Conservation (phyloP, 2,888 invertebrate species). For the Agrochola lota region DNA sequence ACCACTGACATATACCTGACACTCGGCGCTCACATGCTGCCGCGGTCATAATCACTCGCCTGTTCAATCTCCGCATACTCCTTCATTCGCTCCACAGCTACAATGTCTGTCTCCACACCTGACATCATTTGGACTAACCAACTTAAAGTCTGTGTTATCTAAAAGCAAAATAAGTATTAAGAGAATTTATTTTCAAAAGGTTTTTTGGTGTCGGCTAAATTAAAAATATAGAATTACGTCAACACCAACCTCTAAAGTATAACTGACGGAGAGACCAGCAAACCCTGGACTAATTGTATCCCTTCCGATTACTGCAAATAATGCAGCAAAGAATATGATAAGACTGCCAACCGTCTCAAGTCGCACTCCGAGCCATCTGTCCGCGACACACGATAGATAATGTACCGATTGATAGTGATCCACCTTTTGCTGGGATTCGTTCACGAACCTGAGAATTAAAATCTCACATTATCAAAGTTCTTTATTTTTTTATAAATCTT, state of each 20-base stretch:
- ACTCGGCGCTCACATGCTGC: background rate
- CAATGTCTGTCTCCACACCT: slow-evolving; percentile 99
- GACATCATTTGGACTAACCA: slow-evolving; percentile 99
- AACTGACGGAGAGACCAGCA: slow-evolving; percentile 97
- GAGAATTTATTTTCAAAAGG: too few species aligned
- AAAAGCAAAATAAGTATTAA: slow-evolving; percentile 46
- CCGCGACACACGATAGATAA: slow-evolving; percentile 97
- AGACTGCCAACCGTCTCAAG: slow-evolving; percentile 98
- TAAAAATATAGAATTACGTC: background rate
- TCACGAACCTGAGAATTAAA: slow-evolving; percentile 92
- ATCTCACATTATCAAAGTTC: background rate
- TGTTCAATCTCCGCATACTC: slow-evolving; percentile 97
- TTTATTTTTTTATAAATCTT: background rate
- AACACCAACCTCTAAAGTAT: slow-evolving; percentile 93
- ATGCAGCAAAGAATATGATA: slow-evolving; percentile 97
- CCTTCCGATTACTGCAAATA: slow-evolving; percentile 96
- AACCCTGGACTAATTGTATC: slow-evolving; percentile 93
- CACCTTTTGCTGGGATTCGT: slow-evolving; percentile 96
- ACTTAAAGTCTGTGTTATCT: slow-evolving; percentile 98
- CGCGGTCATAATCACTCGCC: slow-evolving; percentile 73
- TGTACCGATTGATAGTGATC: slow-evolving; percentile 98
- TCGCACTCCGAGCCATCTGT: slow-evolving; percentile 98
- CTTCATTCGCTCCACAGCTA: slow-evolving; percentile 98
- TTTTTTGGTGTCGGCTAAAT: background rate
- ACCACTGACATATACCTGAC: background rate